These are phyloP conservation scores for Oophaga pumilio DNA, from an alignment of 2,113 vertebrate species.

Conservation along the genomic window DNA sequence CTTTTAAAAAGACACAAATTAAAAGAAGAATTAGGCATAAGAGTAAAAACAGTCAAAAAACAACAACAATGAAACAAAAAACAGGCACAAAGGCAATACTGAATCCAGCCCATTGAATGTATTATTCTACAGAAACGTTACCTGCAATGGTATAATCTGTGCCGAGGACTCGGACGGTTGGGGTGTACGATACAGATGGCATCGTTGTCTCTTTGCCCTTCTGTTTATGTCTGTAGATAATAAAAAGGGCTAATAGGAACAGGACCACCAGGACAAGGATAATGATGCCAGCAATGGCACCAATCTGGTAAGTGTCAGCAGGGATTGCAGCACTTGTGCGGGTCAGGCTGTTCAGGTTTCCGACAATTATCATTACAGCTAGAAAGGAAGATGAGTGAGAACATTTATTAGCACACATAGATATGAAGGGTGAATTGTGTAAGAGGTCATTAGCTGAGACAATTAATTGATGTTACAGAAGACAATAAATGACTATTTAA, in stretches of 20 bases:
- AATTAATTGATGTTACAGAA: neutral
- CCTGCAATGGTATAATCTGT: constrained; percentile 84
- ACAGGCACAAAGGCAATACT: too few relatives aligned
- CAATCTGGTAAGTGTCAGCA: constrained; percentile 91
- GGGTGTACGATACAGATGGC: constrained; percentile 90
- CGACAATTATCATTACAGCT: constrained; percentile 88
- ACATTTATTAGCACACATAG: neutral
- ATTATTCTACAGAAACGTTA: constrained; percentile 53
- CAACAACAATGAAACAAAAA: too few relatives aligned
- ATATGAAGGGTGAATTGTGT: neutral
- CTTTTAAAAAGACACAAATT: too few relatives aligned
- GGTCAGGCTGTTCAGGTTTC: constrained; percentile 89
- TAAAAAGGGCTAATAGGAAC: constrained; percentile 87
- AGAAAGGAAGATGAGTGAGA: constrained; percentile 36
- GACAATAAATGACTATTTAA: neutral
- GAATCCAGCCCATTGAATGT: neutral
- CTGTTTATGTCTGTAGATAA: constrained; percentile 91
- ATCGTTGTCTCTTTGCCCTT: constrained; percentile 89
- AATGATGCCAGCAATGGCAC: constrained; percentile 88
- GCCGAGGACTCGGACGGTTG: constrained; percentile 83
- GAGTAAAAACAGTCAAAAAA: too few relatives aligned
- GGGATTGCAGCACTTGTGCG: constrained; percentile 86
- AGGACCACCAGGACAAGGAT: constrained; percentile 88
- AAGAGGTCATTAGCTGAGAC: neutral
- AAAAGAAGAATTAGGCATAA: too few relatives aligned